Evolutionary conservation across 2,797 vertebrate genomes (phyloP).

Genomic region (Darevskia nairensis): DNA sequence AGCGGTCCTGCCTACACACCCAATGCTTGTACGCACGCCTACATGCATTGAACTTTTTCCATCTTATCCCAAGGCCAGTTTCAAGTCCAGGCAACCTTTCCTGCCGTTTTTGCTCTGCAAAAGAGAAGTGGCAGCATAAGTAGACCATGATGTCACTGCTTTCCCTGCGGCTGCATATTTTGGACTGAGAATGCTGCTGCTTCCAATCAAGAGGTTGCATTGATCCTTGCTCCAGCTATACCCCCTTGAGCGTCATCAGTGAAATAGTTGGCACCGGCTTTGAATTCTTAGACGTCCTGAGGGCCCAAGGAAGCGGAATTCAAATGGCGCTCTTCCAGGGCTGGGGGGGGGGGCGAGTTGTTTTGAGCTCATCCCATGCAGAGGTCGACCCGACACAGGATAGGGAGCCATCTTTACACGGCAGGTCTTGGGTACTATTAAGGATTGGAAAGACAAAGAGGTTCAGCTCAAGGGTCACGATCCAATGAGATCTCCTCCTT

Average conservation of each 20-base stretch:
- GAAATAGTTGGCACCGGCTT: background rate
- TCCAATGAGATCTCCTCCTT: background rate
- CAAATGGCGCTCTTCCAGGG: background rate
- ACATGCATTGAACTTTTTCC: too few species aligned
- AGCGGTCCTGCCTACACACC: too few species aligned
- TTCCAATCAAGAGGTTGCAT: background rate
- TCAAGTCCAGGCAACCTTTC: background rate
- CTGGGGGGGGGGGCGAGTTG: background rate
- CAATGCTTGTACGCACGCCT: background rate
- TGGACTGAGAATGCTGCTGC: background rate
- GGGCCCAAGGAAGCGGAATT: background rate
- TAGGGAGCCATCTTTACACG: background rate
- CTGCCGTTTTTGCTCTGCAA: slow-evolving; percentile 2
- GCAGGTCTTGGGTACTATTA: background rate
- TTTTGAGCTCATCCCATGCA: background rate
- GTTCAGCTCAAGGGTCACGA: too few species aligned
- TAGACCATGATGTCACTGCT: slow-evolving; percentile 31
- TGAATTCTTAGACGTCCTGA: slow-evolving; percentile 14
- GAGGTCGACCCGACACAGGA: background rate
- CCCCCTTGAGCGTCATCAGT: background rate
- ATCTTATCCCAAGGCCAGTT: background rate
- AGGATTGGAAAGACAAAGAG: background rate
- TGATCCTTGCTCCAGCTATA: slow-evolving; percentile 4
- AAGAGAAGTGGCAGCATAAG: background rate
- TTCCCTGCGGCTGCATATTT: background rate